Evolutionary conservation across 1,140 invertebrate genomes (phyloP).

Genomic region (Solenopsis invicta): DNA sequence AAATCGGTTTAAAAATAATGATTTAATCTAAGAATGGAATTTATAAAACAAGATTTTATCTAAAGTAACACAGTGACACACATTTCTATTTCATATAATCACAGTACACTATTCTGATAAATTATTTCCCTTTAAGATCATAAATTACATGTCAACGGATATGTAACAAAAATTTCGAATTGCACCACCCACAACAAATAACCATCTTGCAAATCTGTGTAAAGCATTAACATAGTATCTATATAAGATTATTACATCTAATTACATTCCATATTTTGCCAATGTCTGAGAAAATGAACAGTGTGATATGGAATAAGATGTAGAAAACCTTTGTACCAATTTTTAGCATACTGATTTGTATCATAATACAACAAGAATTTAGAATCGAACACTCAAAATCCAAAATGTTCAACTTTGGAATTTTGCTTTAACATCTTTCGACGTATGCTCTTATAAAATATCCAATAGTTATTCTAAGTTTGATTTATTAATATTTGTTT

Average conservation of each 20-base stretch:
- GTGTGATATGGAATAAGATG: too few relatives aligned
- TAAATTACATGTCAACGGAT: background rate
- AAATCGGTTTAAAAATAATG: background rate
- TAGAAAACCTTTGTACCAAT: too few relatives aligned
- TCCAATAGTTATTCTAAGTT: too few relatives aligned
- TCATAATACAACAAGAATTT: too few relatives aligned
- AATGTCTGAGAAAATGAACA: too few relatives aligned
- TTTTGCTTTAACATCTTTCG: too few relatives aligned
- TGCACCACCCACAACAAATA: background rate
- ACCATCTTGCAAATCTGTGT: background rate
- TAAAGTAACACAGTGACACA: background rate
- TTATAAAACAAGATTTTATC: constrained; percentile 8
- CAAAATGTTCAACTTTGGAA: too few relatives aligned
- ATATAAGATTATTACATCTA: background rate
- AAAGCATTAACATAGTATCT: background rate
- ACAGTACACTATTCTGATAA: background rate
- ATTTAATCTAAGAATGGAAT: background rate
- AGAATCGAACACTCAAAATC: too few relatives aligned
- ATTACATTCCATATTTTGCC: too few relatives aligned
- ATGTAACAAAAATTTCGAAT: background rate
- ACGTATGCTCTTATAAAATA: too few relatives aligned
- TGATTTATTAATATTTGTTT: too few relatives aligned
- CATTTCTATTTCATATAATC: background rate
- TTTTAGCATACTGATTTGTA: too few relatives aligned
- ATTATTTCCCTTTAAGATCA: background rate